Evolutionary conservation across 2,797 vertebrate species (phyloP).

Genomic region (Oreochromis mossambicus): DNA sequence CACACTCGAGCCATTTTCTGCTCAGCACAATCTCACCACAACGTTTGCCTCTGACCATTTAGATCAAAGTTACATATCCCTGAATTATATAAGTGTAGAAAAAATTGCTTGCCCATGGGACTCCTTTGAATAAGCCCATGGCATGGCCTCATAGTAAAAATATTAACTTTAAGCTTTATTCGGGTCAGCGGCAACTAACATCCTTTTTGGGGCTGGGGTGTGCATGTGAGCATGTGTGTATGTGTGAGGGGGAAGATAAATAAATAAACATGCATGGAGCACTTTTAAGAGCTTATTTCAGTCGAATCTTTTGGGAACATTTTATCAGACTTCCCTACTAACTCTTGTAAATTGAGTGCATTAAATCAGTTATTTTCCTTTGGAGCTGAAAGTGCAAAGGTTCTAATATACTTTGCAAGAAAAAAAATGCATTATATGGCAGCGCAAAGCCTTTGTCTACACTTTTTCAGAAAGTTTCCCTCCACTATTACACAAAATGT

Average conservation of each 20-base stretch:
- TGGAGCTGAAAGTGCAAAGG: constrained; percentile 33
- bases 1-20: not conserved
- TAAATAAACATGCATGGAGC: constrained; percentile 15
- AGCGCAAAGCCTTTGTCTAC: not conserved
- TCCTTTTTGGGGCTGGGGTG: not conserved
- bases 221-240: not conserved
- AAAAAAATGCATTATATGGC: not conserved
- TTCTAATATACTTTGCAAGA: constrained; percentile 14
- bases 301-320: constrained; percentile 36
- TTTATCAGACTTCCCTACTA: constrained; percentile 44
- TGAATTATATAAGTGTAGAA: constrained; percentile 14
- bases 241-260: not conserved
- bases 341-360: constrained; percentile 36
- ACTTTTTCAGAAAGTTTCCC: constrained; percentile 18
- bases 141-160: constrained; percentile 30
- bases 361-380: constrained; percentile 47
- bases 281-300: constrained; percentile 43
- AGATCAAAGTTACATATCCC: constrained; percentile 36
- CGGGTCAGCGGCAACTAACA: constrained; percentile 16
- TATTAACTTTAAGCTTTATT: constrained; percentile 44
- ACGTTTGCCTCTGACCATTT: constrained; percentile 15
- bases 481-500: constrained; percentile 19
- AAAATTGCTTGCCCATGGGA: not conserved
- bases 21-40: not conserved
- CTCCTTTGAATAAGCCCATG: constrained; percentile 22